Base-by-base conservation (phyloP, 2,888 invertebrate species). In the Shargacucullia verbasci region DNA sequence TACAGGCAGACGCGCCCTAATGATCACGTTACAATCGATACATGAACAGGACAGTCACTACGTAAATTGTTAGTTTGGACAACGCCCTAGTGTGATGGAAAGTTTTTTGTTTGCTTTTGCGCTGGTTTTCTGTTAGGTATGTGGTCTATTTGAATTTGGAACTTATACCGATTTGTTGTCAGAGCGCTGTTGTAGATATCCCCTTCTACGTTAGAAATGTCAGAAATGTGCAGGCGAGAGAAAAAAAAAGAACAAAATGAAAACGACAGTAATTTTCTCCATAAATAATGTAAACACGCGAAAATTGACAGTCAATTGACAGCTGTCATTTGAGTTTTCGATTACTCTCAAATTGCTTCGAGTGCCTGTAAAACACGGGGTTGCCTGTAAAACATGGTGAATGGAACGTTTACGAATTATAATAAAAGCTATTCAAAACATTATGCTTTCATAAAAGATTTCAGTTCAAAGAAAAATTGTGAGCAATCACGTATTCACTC, bases 21-120 rank as follows among this genome's bases (percentile, higher is more conserved):
- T 72, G 78, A 76, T 78, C 76, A 61, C 59, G 47, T 78, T 78
- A 70, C 77, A 78, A 78, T 78, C 78, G 65, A 78, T 78, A 71
- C 48, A 58, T 35, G 44, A 27, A 66, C 47, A 39, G 65, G 46
- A 46, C 35, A 59, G 43, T 35, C 60, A 61, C 59, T 44, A 74
- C 62, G 62, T 74, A 62, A 65, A 65, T 65, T 74, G 75, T 73
- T 65, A 64, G 50, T 52, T 52, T 67, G 59, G 71, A 76, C 73
- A 65, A 76, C 76, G 76, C 73, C 73, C 69, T 70, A 59, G 70
- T 63, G 58, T 60, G 40, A 46, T 61, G 69, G 65, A 63, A 67
- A 63, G 27, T 10, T 66, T 65, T 35, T n/a, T 45, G 33, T 35
- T 45, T n/a, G 20, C 3, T 50, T 41, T 41, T n/a, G 15, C 13